These are phyloP conservation scores for Agrochola circellaris DNA, from an alignment of 2,888 invertebrate species.

Conservation along the genomic window DNA sequence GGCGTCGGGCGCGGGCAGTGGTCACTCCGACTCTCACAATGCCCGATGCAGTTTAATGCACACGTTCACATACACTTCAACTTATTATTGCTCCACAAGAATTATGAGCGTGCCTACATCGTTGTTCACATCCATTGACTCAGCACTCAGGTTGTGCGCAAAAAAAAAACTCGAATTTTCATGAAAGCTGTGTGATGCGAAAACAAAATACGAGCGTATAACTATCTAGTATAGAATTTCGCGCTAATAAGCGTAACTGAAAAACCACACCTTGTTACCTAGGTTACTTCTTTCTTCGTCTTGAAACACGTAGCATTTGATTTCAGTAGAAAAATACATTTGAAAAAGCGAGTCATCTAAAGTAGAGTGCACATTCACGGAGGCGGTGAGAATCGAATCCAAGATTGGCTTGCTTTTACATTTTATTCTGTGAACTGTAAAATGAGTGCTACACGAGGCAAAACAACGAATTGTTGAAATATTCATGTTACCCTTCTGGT, in stretches of 20 bases:
- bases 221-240: neutral
- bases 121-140: slow-evolving; percentile 17
- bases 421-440: slow-evolving; percentile 58
- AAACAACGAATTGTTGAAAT: slow-evolving; percentile 43
- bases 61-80: slow-evolving; percentile 44
- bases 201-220: slow-evolving; percentile 8
- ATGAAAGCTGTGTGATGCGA: neutral
- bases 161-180: slow-evolving; percentile 2
- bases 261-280: neutral
- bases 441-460: slow-evolving; percentile 30
- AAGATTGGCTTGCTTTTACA: slow-evolving; percentile 65
- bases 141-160: neutral
- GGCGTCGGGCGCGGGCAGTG: slow-evolving; percentile 56
- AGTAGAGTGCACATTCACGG: slow-evolving; percentile 50
- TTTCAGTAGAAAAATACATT: slow-evolving; percentile 61
- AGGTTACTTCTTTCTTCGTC: neutral
- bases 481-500: slow-evolving; percentile 33
- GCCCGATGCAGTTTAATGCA: slow-evolving; percentile 61
- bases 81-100: slow-evolving; percentile 51
- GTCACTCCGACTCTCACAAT: slow-evolving; percentile 61
- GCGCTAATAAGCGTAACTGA: neutral
- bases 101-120: slow-evolving; percentile 25
- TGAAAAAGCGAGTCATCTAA: slow-evolving; percentile 48
- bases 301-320: slow-evolving; percentile 45
- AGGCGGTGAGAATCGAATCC: slow-evolving; percentile 59